Base-by-base conservation (phyloP, 2,113 vertebrate genomes). In the Macrotus californicus region DNA sequence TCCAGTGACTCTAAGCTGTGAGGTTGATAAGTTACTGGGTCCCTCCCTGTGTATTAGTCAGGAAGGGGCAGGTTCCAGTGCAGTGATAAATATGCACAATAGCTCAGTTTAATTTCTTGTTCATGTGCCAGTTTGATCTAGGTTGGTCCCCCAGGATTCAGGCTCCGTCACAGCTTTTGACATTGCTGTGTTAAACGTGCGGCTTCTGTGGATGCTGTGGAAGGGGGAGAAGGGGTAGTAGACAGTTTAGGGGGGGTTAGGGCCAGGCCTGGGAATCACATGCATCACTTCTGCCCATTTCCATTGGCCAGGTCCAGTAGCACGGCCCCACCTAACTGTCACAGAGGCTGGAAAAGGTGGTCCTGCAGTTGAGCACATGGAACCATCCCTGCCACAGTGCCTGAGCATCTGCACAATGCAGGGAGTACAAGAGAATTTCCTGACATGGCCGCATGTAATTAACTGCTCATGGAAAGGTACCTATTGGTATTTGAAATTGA, bases 361-460 rank as follows among this genome's bases (percentile, higher is more conserved):
- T 22, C 41, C 22, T 36, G 70, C 22, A 2, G 21, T 0, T 29
- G 34, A 79, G 46, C 16, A 19, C 8, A 6, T 2, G 46, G 50
- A 59, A 54, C 3, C 1, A 0, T 29, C 50, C 18, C 73, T 29
- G 50, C 54, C 64, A 29, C 21, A 0, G 14, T 29, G 5, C 19
- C 29, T 46, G 77, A 13, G 41, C 26, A 0, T 29, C 48, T 41
- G 2, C 7, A 4, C 29, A 26, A 5, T 0, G 7, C 16, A 26
- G 14, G 18, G 46, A 5, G 16, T 8, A 18, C 24, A 6, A 4
- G 0, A 2, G 50, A 31, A 29, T 54, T 2, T 12, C 11, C 36
- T 3, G 4, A 21, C 41, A 21, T 0, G 7, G 7, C 14, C 3
- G 18, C 29, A 5, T 4, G 7, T 16, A 26, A 34, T n/a, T 56